Evolutionary conservation across 2,888 invertebrate genomes (phyloP), one percentile per base, ranked within the genome.

Genomic region (Stegophylla sp.): DNA sequence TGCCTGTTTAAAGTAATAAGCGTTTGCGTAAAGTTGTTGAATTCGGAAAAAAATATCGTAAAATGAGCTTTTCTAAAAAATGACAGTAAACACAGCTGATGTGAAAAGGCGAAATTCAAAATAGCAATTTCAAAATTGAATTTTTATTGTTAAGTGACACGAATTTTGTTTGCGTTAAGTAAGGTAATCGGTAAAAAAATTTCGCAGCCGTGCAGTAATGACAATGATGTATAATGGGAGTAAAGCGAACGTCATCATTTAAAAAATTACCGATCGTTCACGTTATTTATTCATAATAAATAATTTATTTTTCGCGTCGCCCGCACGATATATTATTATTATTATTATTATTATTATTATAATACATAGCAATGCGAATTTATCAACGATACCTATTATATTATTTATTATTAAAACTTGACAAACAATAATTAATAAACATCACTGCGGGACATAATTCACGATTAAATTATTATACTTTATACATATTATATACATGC

Each of bases 371-470:
- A 34, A 15, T 71, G 51, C 20, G 51, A 71, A 71, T 71, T 71
- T 71, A 71, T 69, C 26, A 67, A 67, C 53, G 15, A 71, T 34
- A 71, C 34, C n/a, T n/a, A n/a, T n/a, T n/a, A n/a, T n/a, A n/a
- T n/a, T n/a, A n/a, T n/a, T n/a, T n/a, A n/a, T 34, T 53, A 51
- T 71, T 71, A 53, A 71, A 71, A 71, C 53, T 41, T 34, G 41
- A 20, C 71, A 56, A 71, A 71, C 71, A 53, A 56, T 71, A 71
- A 71, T 71, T 71, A 71, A 71, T 71, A 71, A 56, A 71, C 71
- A 71, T 53, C 71, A 59, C 56, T 28, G 20, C 7, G 13, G 28
- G 28, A 73, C 28, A 61, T n/a, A 48, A 61, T 61, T 61, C 48
- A 73, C 20, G 61, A 45, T 74, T 63, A 48, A 74, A 61, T 74